Evolutionary conservation across 2,113 vertebrate species (phyloP).

Genomic region (Poeciliopsis retropinna): DNA sequence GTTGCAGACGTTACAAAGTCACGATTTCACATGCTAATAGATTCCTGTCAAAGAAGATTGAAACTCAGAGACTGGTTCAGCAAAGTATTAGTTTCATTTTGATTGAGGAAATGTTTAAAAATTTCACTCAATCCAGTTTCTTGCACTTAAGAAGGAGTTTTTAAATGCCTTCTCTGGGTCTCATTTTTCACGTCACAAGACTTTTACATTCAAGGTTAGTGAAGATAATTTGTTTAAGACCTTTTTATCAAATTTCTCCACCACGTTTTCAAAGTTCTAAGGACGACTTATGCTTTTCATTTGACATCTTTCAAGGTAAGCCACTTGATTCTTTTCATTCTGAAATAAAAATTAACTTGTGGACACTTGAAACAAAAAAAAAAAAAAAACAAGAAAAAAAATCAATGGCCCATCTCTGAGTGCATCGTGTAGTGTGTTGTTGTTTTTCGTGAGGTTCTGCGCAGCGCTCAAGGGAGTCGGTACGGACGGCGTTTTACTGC

Average conservation of each 20-base stretch:
- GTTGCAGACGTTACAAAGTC: neutral
- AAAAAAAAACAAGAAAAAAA: too few relatives aligned
- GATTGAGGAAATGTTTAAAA: neutral
- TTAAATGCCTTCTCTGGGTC: neutral
- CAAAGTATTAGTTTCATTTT: neutral
- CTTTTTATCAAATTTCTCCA: neutral
- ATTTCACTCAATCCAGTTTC: neutral
- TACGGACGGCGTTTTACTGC: slow-evolving; percentile 5
- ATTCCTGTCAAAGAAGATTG: neutral
- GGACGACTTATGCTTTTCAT: neutral
- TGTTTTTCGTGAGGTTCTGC: slow-evolving; percentile 19
- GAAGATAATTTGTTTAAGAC: neutral
- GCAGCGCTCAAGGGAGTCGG: neutral
- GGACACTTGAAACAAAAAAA: neutral
- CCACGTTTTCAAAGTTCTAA: neutral
- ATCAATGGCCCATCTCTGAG: slow-evolving; percentile 39
- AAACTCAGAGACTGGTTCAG: neutral
- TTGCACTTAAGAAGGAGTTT: neutral
- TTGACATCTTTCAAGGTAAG: neutral
- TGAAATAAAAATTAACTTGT: slow-evolving; percentile 12
- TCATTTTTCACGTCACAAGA: neutral
- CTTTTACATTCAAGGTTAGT: neutral
- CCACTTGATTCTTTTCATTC: slow-evolving; percentile 11
- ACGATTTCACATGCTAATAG: neutral
- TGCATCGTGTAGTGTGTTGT: slow-evolving; percentile 12